Percentiles rank a stretch among this genome's conserved stretches.
These are phyloP conservation scores for Lucilia sericata DNA, from an alignment of 1,140 invertebrate genomes.

Conservation along the genomic window DNA sequence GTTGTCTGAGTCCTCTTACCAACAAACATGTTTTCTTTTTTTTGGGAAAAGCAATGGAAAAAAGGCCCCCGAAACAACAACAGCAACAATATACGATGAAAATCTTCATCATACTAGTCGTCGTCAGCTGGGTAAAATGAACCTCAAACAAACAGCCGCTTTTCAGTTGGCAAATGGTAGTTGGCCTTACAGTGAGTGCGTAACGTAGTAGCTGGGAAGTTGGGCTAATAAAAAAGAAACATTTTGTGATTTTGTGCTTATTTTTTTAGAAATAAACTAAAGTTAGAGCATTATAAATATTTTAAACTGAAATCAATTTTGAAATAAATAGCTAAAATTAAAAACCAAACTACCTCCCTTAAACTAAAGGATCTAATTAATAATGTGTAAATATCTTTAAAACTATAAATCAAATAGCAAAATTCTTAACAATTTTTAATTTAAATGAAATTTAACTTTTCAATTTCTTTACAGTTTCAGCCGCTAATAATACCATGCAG, in stretches of 20 bases:
- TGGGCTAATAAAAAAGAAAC: too few relatives aligned
- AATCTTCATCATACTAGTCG: not conserved
- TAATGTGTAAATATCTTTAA: slow-evolving; percentile 37
- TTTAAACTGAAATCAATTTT: too few relatives aligned
- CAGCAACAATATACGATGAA: not conserved
- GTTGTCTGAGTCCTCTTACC: not conserved
- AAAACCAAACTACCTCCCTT: not conserved
- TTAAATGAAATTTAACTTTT: slow-evolving; percentile 38
- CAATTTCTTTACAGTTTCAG: slow-evolving; percentile 58
- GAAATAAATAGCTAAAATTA: too few relatives aligned
- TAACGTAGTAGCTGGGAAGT: slow-evolving; percentile 28
- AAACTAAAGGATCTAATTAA: not conserved
- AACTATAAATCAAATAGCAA: not conserved
- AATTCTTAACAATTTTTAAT: not conserved
- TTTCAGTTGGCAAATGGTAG: slow-evolving; percentile 36
- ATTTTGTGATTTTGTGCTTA: too few relatives aligned
- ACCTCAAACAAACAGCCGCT: slow-evolving; percentile 26
- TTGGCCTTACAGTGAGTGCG: slow-evolving; percentile 31
- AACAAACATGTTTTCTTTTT: too few relatives aligned
- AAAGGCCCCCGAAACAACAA: not conserved
- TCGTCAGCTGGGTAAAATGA: slow-evolving; percentile 30
- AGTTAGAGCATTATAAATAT: too few relatives aligned
- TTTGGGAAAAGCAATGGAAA: too few relatives aligned
- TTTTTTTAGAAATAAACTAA: too few relatives aligned
- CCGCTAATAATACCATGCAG: slow-evolving; percentile 66